A percentile compares a stretch with the other conserved stretches of the same genome.
Evolutionary conservation across 1,140 invertebrate species (phyloP).

Genomic region (Orius laevigatus): DNA sequence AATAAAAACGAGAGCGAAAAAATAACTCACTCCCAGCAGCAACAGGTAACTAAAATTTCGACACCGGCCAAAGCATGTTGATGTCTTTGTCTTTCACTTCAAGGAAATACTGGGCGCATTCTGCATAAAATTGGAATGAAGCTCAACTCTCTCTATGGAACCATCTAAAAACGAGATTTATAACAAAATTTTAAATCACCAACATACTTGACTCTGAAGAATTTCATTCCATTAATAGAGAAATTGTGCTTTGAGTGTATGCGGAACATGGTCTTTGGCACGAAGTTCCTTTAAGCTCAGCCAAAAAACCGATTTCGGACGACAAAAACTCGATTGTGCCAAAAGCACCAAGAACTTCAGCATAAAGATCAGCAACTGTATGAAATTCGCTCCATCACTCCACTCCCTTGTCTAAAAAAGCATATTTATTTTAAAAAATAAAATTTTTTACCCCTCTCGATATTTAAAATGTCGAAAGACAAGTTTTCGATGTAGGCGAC

Average conservation of each 20-base stretch:
- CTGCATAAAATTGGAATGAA: conserved; percentile 96
- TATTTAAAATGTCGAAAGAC: conserved; percentile 97
- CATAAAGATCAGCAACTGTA: conserved; percentile 93
- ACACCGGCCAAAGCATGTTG: conserved; percentile 96
- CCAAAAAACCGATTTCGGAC: conserved; percentile 85
- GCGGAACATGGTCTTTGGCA: conserved; percentile 67
- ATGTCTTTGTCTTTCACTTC: conserved; percentile 99
- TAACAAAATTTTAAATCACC: too few species aligned
- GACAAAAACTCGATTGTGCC: conserved; percentile 85
- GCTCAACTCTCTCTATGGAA: conserved; percentile 95
- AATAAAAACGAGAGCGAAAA: background rate
- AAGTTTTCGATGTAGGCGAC: conserved; percentile 90
- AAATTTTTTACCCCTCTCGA: conserved; percentile 65
- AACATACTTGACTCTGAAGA: conserved; percentile 70
- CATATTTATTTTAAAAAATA: conserved; percentile 6
- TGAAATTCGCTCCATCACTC: conserved; percentile 81
- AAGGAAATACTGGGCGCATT: conserved; percentile 94
- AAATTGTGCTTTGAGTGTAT: conserved; percentile 89
- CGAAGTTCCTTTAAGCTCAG: conserved; percentile 83
- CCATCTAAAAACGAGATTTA: too few species aligned
- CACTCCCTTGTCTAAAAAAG: conserved; percentile 14
- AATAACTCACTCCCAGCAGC: conserved; percentile 48
- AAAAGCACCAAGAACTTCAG: conserved; percentile 97
- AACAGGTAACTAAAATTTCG: conserved; percentile 94
- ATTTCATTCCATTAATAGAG: conserved; percentile 98